Evolutionary conservation across 1,140 invertebrate species (phyloP).

Genomic region (Geopemphigus sp.): DNA sequence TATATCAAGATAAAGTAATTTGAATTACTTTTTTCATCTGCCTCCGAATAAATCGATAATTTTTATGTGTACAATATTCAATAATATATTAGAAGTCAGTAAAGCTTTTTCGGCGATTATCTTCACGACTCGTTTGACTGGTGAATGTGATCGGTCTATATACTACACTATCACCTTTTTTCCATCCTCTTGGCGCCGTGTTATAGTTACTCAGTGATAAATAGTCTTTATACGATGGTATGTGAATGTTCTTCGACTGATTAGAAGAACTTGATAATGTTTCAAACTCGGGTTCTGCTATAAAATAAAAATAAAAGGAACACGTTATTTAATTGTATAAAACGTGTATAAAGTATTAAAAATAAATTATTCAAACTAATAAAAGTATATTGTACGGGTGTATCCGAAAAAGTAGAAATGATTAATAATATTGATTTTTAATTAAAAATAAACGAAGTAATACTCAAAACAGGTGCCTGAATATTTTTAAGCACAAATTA

Average conservation of each 20-base stretch:
- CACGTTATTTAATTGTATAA: too few species aligned
- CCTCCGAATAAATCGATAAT: neutral
- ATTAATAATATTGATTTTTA: too few species aligned
- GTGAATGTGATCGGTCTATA: conserved; percentile 33
- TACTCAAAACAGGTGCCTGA: too few species aligned
- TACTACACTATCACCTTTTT: neutral
- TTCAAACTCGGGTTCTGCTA: neutral
- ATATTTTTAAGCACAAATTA: too few species aligned
- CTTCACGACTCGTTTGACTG: neutral
- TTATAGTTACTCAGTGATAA: conserved; percentile 67
- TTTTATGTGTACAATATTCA: neutral
- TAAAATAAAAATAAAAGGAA: neutral
- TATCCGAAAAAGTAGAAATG: too few species aligned
- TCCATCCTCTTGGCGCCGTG: conserved; percentile 76
- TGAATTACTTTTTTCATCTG: neutral
- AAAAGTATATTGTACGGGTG: too few species aligned
- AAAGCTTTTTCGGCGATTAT: conserved; percentile 17
- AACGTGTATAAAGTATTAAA: too few species aligned
- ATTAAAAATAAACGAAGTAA: too few species aligned
- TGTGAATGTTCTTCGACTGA: neutral
- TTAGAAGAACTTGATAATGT: neutral
- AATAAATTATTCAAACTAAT: too few species aligned
- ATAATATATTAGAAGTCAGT: conserved; percentile 1
- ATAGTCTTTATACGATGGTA: conserved; percentile 54
- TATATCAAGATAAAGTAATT: neutral